A percentile compares a stretch with the other conserved stretches of the same genome.
Evolutionary conservation across 2,113 vertebrate species (phyloP).

Genomic region (Limanda limanda): DNA sequence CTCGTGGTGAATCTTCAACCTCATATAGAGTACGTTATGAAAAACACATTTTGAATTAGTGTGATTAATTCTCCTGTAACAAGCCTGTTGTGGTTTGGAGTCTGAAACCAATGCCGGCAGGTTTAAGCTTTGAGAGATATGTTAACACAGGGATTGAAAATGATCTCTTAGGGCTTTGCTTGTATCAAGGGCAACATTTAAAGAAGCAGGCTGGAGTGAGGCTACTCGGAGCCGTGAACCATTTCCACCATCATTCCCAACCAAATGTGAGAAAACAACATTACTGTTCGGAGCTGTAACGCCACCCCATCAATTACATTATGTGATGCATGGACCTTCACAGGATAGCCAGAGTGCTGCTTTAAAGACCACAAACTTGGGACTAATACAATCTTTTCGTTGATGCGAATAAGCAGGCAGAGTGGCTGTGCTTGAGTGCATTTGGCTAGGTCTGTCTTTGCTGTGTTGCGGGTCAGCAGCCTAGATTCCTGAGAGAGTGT

Average conservation of each 20-base stretch:
- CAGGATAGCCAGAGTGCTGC: slow-evolving; percentile 49
- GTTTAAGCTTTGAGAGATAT: not conserved
- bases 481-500: slow-evolving; percentile 68
- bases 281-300: slow-evolving; percentile 36
- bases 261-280: slow-evolving; percentile 45
- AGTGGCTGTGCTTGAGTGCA: slow-evolving; percentile 71
- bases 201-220: slow-evolving; percentile 13
- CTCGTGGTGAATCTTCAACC: not conserved
- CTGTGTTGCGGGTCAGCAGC: slow-evolving; percentile 67
- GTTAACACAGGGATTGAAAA: slow-evolving; percentile 12
- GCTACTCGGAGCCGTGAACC: slow-evolving; percentile 3
- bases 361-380: slow-evolving; percentile 68
- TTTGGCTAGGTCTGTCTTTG: slow-evolving; percentile 69
- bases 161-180: not conserved
- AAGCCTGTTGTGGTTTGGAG: slow-evolving; percentile 12
- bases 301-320: slow-evolving; percentile 54
- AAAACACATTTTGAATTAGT: slow-evolving; percentile 11
- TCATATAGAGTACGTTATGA: not conserved
- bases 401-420: slow-evolving; percentile 65
- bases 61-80: slow-evolving; percentile 10
- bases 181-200: slow-evolving; percentile 10
- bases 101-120: slow-evolving; percentile 2
- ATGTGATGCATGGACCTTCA: slow-evolving; percentile 44
- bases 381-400: slow-evolving; percentile 67
- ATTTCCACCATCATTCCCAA: slow-evolving; percentile 25